A percentile compares a stretch with the other conserved stretches of the same genome.
phyloP scores from a whole-genome alignment of 1,140 invertebrate genomes.

The Asbolus verrucosus region DNA sequence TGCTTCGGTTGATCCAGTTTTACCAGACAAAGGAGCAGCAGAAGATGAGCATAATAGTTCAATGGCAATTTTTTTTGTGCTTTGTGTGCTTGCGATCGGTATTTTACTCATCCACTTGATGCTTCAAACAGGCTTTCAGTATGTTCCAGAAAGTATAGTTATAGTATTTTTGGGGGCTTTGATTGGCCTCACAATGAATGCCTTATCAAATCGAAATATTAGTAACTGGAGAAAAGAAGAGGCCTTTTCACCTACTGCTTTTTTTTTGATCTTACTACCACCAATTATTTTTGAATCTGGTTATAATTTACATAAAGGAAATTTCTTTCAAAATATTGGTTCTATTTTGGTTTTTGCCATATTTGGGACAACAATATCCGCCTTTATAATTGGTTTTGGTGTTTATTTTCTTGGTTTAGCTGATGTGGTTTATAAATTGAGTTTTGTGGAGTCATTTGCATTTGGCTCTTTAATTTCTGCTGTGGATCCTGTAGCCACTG shows the following conservation, averaged over 20 bases:
- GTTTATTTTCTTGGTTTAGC: conserved; percentile 93
- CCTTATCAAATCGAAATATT: conserved; percentile 90
- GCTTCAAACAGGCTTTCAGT: conserved; percentile 95
- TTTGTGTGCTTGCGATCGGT: conserved; percentile 91
- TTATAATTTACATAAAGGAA: conserved; percentile 98
- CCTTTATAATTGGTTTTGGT: conserved; percentile 93
- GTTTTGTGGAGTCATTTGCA: conserved; percentile 97
- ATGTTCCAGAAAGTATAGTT: conserved; percentile 97
- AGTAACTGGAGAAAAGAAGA: conserved; percentile 97
- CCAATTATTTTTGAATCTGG: conserved; percentile 99
- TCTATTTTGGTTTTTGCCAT: conserved; percentile 96
- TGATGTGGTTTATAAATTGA: conserved; percentile 89
- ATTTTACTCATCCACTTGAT: conserved; percentile 95
- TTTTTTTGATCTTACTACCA: conserved; percentile 96
- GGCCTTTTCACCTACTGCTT: conserved; percentile 96
- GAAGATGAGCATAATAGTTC: conserved; percentile 97
- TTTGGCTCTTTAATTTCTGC: conserved; percentile 99
- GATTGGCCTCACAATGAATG: conserved; percentile 91
- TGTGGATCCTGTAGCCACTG: conserved; percentile 97
- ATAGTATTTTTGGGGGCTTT: conserved; percentile 94
- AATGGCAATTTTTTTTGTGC: conserved; percentile 96
- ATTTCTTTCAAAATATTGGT: conserved; percentile 98
- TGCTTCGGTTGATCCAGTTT: conserved; percentile 72
- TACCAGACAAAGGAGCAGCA: conserved; percentile 88
- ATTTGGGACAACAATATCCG: conserved; percentile 95